Base-by-base conservation (phyloP, 2,888 invertebrate species). In the Alcis repandata region DNA sequence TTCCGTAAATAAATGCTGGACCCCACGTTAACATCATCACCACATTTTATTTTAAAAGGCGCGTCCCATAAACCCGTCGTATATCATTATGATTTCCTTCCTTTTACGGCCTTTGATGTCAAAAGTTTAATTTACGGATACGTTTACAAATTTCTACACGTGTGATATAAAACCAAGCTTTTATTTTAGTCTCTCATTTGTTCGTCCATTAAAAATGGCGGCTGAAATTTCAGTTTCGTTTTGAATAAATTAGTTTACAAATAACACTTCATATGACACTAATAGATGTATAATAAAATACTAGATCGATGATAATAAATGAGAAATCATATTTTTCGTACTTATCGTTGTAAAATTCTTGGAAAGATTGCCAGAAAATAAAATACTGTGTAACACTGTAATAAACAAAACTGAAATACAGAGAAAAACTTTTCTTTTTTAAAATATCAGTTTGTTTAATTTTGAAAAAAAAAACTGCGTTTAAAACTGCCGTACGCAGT, bases 11-110 rank as follows among this genome's bases (percentile, higher is more conserved):
- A 65, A 60, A 36, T 45, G 27, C 15, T 20, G 33, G 45, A 10
- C 38, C 7, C 33, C 51, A 22, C 41, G 40, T 22, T 51, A 59
- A 49, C 59, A 51, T 65, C 22, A 59, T 64, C 65, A 57, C 45
- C 53, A 13, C 56, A 36, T 65, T 65, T 56, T 60, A 65, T 65
- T 59, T 64, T 57, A 60, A 59, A 65, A 60, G 52, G 54, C 56
- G 43, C 58, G 56, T 38, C 43, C 32, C 54, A 56, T 60, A 65
- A 65, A 65, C 56, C 43, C 54, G 60, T 56, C 65, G 60, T 65
- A 65, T 65, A 59, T 65, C 65, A 65, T 65, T 60, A 65, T 65
- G 65, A 60, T 65, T 65, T 65, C 65, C 65, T 65, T 65, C 65
- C 65, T 65, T 65, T 65, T 65, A 65, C 54, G 51, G 43, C 51